phyloP scores from a whole-genome alignment of 2,888 invertebrate genomes.

The Brachynemurus nebulosus region DNA sequence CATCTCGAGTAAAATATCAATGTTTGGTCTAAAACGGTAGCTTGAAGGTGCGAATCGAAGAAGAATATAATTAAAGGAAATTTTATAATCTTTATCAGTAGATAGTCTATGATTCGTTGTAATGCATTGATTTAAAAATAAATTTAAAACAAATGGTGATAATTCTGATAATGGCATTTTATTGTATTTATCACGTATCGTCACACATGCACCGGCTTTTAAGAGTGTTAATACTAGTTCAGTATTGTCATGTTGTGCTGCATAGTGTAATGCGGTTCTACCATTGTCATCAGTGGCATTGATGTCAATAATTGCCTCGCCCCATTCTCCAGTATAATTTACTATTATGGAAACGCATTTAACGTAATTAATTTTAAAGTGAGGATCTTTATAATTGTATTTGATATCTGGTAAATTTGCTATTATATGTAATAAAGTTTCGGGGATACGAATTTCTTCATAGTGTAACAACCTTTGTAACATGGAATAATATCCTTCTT shows the following conservation, averaged over 20 bases:
- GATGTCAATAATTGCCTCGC: conserved; percentile 41
- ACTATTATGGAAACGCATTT: too few species aligned
- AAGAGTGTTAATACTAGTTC: conserved; percentile 48
- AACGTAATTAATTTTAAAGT: conserved; percentile 14
- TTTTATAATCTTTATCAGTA: conserved; percentile 54
- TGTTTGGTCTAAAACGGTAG: conserved; percentile 45
- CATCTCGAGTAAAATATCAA: conserved; percentile 58
- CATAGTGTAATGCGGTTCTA: conserved; percentile 61
- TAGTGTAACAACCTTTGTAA: conserved; percentile 22
- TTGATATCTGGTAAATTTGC: too few species aligned
- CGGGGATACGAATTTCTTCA: conserved; percentile 13
- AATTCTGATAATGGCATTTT: conserved; percentile 61
- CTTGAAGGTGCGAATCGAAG: conserved; percentile 38
- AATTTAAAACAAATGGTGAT: conserved; percentile 50
- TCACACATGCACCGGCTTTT: conserved; percentile 58
- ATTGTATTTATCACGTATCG: conserved; percentile 47
- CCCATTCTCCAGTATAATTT: too few species aligned
- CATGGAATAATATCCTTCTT: conserved; percentile 22
- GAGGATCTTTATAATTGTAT: too few species aligned
- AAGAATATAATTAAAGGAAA: conserved; percentile 58
- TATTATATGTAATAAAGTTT: neutral
- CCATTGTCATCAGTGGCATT: conserved; percentile 47
- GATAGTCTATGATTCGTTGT: conserved; percentile 47
- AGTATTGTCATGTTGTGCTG: conserved; percentile 52
- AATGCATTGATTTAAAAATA: conserved; percentile 61